Conservation (phyloP, 2,797 vertebrate genomes). For the Coregonus suidteri region DNA sequence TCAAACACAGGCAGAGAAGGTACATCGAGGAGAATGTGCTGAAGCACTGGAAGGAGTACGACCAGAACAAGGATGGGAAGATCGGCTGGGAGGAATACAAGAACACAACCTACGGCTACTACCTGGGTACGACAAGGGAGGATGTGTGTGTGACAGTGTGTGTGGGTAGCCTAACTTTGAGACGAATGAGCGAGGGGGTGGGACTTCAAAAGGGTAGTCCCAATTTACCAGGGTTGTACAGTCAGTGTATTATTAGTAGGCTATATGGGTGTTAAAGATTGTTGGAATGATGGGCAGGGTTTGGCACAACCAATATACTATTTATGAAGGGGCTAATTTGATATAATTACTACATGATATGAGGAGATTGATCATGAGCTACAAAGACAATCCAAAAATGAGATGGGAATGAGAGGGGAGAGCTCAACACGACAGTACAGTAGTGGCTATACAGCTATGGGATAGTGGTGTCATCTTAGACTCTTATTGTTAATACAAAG, state of each 20-base stretch:
- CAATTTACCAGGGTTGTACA: not conserved
- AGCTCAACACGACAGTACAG: not conserved
- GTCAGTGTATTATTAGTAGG: not conserved
- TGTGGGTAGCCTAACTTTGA: not conserved
- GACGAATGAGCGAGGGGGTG: not conserved
- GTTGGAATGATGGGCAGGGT: not conserved
- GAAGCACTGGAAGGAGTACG: conserved; percentile 88
- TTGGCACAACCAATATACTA: not conserved
- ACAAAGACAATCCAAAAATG: not conserved
- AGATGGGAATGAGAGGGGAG: not conserved
- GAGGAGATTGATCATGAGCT: not conserved
- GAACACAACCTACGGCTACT: conserved; percentile 87
- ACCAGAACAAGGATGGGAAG: conserved; percentile 80
- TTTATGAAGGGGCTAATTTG: not conserved
- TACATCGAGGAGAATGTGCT: conserved; percentile 87
- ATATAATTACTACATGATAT: not conserved
- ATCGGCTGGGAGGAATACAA: conserved; percentile 89
- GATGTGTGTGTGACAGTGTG: conserved; percentile 65
- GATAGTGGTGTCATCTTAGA: not conserved
- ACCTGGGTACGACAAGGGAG: conserved; percentile 81
- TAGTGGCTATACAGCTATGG: not conserved
- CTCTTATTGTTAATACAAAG: not conserved
- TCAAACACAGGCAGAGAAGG: conserved; percentile 87
- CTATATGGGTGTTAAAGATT: not conserved
- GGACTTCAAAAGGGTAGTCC: conserved; percentile 29